Base-by-base conservation (phyloP, 92 coral and sea anemone genomes). In the Isaurus tuberculatus region DNA sequence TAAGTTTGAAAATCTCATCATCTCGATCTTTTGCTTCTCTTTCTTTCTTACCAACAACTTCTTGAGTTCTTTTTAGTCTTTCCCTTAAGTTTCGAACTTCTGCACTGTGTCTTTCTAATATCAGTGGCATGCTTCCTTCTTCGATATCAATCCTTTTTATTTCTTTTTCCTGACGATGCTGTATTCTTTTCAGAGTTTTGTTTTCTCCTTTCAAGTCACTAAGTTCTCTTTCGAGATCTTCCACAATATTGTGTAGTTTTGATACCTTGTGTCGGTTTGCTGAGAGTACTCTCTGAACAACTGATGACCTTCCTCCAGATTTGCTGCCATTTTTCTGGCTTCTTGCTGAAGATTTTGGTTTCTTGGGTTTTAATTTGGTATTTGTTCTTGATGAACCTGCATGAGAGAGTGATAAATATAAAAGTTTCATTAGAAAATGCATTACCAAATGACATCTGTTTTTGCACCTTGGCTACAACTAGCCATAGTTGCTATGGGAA, bases 201-300 rank as follows among this genome's bases (percentile, higher is more conserved):
- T 94, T 97, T 61, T 97, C 99, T 15, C 85, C 87, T 22, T 89
- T 79, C 26, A 94, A 72, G n/a, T 64, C 79, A n/a, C 91, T 86
- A 1, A 94, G 88, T 58, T 97, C 98, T 73, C 87, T 92, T 14
- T 92, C 89, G 14, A 97, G 88, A 79, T 97, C 97, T 66, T 93
- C 98, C 17, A 97, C 89, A 29, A 91, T 84, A 79, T 93, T 94
- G 80, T 94, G 86, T 8, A 97, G 87, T 72, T 91, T 89, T 2
- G 93, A 86, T 0, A 97, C 98, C 70, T 90, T 97, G 89, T 92
- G 85, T 43, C 91, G 86, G 85, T 94, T 97, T 20, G 99, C 99
- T 4, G 99, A 97, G 14, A 97, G 84, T 66, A 94, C 95, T 28
- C 96, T 86, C 8, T 95, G 92, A 67, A 97, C 94, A 88, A 94